Evolutionary conservation across 2,113 vertebrate species (phyloP).

Genomic region (Gopherus flavomarginatus): DNA sequence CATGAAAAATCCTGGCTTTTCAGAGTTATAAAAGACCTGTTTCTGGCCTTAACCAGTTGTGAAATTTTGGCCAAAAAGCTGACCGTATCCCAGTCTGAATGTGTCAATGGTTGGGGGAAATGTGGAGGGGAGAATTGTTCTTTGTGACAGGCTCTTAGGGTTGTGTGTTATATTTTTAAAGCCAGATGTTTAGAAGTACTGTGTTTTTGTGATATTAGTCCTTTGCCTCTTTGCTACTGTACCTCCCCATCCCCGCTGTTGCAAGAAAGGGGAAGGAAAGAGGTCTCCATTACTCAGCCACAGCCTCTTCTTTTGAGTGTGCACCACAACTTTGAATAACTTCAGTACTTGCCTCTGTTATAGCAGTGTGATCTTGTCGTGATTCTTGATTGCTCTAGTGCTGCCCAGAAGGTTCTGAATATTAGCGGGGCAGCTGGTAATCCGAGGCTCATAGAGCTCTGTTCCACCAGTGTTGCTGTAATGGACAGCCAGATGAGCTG

Average conservation of each 20-base stretch:
- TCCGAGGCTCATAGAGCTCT: rapidly evolving
- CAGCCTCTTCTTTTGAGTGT: neutral
- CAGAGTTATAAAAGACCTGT: neutral
- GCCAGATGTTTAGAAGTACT: neutral
- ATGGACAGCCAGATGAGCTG: neutral
- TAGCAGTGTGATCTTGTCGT: neutral
- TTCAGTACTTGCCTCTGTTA: rapidly evolving
- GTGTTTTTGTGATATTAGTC: neutral
- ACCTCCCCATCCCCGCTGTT: neutral
- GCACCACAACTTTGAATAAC: neutral
- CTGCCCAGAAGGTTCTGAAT: neutral
- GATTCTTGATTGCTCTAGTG: rapidly evolving
- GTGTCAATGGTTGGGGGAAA: neutral
- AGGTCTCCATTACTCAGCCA: neutral
- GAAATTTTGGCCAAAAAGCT: neutral
- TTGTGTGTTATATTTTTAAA: neutral
- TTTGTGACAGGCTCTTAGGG: neutral
- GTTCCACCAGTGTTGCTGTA: neutral
- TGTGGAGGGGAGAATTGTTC: neutral
- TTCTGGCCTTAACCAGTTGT: neutral
- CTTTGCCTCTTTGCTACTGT: neutral
- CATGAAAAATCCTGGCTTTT: neutral
- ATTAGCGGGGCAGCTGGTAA: constrained; percentile 15
- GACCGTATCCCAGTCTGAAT: neutral
- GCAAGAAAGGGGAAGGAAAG: neutral